These are phyloP conservation scores for Pinna nobilis DNA, from an alignment of 1,140 invertebrate genomes.

Conservation along the genomic window DNA sequence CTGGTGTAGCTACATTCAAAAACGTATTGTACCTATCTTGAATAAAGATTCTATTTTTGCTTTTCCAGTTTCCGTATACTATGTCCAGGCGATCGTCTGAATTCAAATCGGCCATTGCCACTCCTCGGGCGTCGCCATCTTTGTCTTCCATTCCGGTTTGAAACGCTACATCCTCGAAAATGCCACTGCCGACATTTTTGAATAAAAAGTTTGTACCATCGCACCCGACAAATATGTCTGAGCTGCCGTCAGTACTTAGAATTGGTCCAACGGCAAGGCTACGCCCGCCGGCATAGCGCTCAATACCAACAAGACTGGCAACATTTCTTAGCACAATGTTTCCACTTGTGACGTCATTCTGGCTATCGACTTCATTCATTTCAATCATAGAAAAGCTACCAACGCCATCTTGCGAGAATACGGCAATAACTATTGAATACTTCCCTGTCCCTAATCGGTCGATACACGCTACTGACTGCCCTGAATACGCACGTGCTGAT, in stretches of 20 bases:
- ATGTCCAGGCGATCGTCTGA: slow-evolving; percentile 60
- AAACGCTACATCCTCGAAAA: slow-evolving; percentile 49
- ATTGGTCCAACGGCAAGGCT: slow-evolving; percentile 61
- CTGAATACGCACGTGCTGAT: slow-evolving; percentile 48
- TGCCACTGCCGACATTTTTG: slow-evolving; percentile 53
- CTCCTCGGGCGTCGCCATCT: slow-evolving; percentile 52
- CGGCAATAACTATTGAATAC: slow-evolving; percentile 59
- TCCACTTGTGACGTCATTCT: slow-evolving; percentile 44
- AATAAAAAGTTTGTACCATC: slow-evolving; percentile 54
- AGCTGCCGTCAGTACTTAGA: slow-evolving; percentile 47
- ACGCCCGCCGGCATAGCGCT: slow-evolving; percentile 50
- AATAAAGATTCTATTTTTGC: slow-evolving; percentile 52
- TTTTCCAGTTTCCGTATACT: slow-evolving; percentile 58
- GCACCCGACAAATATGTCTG: slow-evolving; percentile 56
- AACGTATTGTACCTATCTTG: slow-evolving; percentile 44
- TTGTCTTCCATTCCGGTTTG: slow-evolving; percentile 40
- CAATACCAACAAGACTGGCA: slow-evolving; percentile 50
- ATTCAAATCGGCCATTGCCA: slow-evolving; percentile 59
- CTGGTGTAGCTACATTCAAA: slow-evolving; percentile 35
- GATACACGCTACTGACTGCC: slow-evolving; percentile 60
- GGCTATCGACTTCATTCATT: slow-evolving; percentile 45
- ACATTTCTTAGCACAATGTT: slow-evolving; percentile 52
- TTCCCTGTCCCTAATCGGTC: slow-evolving; percentile 60
- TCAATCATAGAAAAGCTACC: slow-evolving; percentile 57
- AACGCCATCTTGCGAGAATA: slow-evolving; percentile 45